Conservation (phyloP, 2,888 invertebrate genomes). For the Oligia fasciuncula region DNA sequence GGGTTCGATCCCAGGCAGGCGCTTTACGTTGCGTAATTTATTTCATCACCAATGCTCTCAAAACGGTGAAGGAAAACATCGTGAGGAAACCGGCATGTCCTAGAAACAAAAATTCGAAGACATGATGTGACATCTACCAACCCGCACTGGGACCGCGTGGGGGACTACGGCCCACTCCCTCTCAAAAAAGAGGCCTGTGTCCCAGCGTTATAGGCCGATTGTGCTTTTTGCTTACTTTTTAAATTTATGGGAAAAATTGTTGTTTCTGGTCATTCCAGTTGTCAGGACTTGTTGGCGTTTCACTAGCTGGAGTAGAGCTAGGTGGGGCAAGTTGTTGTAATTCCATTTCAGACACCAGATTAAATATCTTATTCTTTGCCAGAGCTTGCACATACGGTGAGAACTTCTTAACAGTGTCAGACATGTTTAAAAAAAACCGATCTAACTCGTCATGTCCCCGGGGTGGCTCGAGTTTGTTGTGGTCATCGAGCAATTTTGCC, state of each 20-base stretch:
- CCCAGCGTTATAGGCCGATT: too few species aligned
- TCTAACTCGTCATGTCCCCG: constrained; percentile 13
- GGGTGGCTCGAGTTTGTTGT: neutral
- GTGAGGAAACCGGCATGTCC: too few species aligned
- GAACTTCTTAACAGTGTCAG: constrained; percentile 32
- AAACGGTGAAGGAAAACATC: too few species aligned
- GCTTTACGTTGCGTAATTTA: too few species aligned
- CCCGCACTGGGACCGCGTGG: too few species aligned
- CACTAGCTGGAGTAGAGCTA: neutral
- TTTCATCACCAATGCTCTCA: too few species aligned
- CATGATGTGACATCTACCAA: too few species aligned
- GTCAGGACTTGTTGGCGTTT: neutral
- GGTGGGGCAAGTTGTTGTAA: constrained; percentile 17
- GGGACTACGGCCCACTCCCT: too few species aligned
- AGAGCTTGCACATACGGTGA: constrained; percentile 22
- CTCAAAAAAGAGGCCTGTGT: too few species aligned
- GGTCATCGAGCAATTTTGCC: constrained; percentile 7
- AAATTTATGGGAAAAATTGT: neutral
- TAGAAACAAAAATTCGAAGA: too few species aligned
- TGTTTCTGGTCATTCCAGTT: neutral
- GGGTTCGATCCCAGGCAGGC: too few species aligned
- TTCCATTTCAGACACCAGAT: constrained; percentile 25
- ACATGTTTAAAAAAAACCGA: constrained; percentile 20
- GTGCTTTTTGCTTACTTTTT: neutral
- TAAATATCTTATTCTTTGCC: constrained; percentile 27